Percentiles rank a stretch among this genome's conserved stretches.
Evolutionary conservation across 2,888 invertebrate species (phyloP).

Genomic region (Timema cristinae): DNA sequence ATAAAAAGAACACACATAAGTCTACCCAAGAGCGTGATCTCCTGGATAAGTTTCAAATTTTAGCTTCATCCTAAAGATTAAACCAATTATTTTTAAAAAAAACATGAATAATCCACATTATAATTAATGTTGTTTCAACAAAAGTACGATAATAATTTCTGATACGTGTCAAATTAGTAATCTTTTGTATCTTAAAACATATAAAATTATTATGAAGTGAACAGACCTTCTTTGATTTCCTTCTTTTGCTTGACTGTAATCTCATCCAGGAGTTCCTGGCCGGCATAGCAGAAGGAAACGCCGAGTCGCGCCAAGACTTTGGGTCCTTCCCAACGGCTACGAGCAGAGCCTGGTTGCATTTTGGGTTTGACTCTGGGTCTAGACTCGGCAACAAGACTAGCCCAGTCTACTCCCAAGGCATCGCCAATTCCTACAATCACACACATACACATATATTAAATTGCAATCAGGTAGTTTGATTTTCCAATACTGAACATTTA

Average conservation of each 20-base stretch:
- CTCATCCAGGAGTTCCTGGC: constrained; percentile 55
- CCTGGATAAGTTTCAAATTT: too few relatives aligned
- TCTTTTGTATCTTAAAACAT: too few relatives aligned
- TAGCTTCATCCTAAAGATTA: too few relatives aligned
- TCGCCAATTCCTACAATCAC: constrained; percentile 65
- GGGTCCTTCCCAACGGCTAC: constrained; percentile 77
- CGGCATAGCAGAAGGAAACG: constrained; percentile 70
- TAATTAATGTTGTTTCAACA: too few relatives aligned
- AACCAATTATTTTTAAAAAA: too few relatives aligned
- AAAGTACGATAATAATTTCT: too few relatives aligned
- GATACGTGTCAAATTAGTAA: too few relatives aligned
- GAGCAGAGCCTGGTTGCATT: constrained; percentile 56
- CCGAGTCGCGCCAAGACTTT: constrained; percentile 76
- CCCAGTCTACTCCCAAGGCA: constrained; percentile 95
- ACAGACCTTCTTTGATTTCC: constrained; percentile 17
- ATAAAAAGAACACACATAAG: too few relatives aligned
- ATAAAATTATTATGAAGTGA: too few relatives aligned
- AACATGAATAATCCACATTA: too few relatives aligned
- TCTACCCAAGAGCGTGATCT: too few relatives aligned
- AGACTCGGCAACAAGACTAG: constrained; percentile 79
- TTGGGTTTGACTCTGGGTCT: constrained; percentile 49
- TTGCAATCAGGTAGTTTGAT: not conserved
- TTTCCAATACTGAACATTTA: too few relatives aligned
- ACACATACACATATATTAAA: not conserved
- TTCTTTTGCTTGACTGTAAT: constrained; percentile 40